A percentile compares a stretch with the other conserved stretches of the same genome.
Conservation (phyloP, 2,888 invertebrate species). For the Drosophila acutilabella region DNA sequence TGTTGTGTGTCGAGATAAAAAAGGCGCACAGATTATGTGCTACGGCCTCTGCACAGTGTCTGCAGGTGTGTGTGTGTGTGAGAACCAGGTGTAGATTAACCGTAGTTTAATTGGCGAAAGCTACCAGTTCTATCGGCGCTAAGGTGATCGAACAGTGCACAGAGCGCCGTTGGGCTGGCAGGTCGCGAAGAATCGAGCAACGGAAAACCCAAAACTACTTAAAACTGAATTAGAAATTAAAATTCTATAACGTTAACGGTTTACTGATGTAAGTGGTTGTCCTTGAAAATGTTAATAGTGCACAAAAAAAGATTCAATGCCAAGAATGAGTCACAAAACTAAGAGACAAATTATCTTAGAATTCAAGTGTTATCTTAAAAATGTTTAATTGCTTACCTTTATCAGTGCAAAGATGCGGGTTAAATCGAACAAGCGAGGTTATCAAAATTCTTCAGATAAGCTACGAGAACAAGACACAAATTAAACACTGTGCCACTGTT, state of each 20-base stretch:
- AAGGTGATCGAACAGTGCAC: slow-evolving; percentile 64
- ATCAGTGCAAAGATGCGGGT: slow-evolving; percentile 27
- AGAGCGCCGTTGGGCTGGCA: slow-evolving; percentile 64
- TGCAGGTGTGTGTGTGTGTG: slow-evolving; percentile 24
- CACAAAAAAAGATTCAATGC: background rate
- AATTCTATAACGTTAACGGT: slow-evolving; percentile 3
- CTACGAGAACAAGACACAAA: slow-evolving; percentile 43
- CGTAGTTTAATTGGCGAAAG: slow-evolving; percentile 68
- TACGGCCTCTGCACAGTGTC: slow-evolving; percentile 11
- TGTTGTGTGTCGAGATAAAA: slow-evolving; percentile 68
- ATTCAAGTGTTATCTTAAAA: slow-evolving; percentile 12
- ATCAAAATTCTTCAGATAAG: slow-evolving; percentile 61
- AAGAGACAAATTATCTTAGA: background rate
- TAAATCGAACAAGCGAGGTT: slow-evolving; percentile 42
- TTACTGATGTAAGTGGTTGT: slow-evolving; percentile 39
- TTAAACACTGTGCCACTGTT: slow-evolving; percentile 32
- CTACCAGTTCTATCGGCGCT: slow-evolving; percentile 50
- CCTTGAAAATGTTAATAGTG: slow-evolving; percentile 14
- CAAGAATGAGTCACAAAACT: slow-evolving; percentile 12
- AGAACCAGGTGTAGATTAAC: slow-evolving; percentile 69
- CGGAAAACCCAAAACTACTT: background rate
- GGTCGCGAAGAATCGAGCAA: slow-evolving; percentile 55
- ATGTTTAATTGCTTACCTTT: slow-evolving; percentile 1
- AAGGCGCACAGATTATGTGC: slow-evolving; percentile 51
- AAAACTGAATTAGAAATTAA: background rate